Base-by-base conservation (phyloP, 2,797 vertebrate species). In the Oceanodroma leucorhoa region DNA sequence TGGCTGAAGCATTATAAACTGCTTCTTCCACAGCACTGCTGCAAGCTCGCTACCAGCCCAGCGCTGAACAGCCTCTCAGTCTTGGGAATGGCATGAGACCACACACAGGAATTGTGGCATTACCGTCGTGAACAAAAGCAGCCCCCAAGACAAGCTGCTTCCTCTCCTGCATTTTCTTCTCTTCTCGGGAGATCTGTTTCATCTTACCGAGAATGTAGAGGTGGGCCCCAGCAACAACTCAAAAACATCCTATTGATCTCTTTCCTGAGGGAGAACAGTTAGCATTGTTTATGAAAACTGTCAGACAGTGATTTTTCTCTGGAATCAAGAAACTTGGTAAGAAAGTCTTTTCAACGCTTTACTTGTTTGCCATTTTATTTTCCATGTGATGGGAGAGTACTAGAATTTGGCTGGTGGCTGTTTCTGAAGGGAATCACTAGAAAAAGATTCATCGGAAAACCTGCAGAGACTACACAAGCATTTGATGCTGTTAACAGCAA, bases 281-380 rank as follows among this genome's bases (percentile, higher is more conserved):
- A 57, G n/a, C 51, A 75, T 83, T 15, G 27, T 54, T 75, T 67
- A 82, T 29, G 34, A 88, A 77, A 93, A 70, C 80, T 29, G 65
- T 48, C 65, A 93, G 77, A 53, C 41, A 78, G 34, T 7, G 19
- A 30, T 24, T 87, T 23, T 96, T 60, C 78, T 82, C 83, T 36
- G 40, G 34, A 79, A 93, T 48, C 46, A 30, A 78, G 85, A 76
- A 65, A 55, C 70, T 86, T 45, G 21, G 38, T 94, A 82, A 65
- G 32, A 57, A 88, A 91, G 18, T 43, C 90, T 81, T 88, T 90
- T 79, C 85, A 79, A 6, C 29, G 80, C 60, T 70, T 83, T 94
- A 70, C 89, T 95, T 93, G 61, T 91, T 97, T 87, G 60, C 70
- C 6, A 34, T 86, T 95, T 87, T 62, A 69, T 89, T 89, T 94